Conservation (phyloP, 1,140 invertebrate species). For the Eulimnadia texana region DNA sequence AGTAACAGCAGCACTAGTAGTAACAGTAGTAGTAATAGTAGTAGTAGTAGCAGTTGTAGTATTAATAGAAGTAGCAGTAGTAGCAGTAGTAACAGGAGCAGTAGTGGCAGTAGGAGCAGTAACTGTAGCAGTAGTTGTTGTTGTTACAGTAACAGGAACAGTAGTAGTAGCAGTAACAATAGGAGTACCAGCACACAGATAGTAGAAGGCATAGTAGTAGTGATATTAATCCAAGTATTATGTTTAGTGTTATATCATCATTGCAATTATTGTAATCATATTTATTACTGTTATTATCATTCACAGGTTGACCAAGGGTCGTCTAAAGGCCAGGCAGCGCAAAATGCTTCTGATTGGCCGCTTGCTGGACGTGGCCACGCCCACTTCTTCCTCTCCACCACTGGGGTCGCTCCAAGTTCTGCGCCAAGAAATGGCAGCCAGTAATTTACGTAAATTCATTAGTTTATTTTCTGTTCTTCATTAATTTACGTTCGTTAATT, state of each 20-base stretch:
- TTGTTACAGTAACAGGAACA: too few relatives aligned
- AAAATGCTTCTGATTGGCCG: slow-evolving; percentile 91
- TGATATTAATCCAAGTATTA: too few relatives aligned
- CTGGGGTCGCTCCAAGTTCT: slow-evolving; percentile 8
- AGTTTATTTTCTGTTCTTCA: not conserved
- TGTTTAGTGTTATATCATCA: slow-evolving; percentile 5
- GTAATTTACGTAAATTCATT: slow-evolving; percentile 5
- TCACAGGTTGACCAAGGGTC: slow-evolving; percentile 60
- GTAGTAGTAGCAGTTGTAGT: too few relatives aligned
- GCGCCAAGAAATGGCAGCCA: slow-evolving; percentile 12
- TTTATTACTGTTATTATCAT: slow-evolving; percentile 15
- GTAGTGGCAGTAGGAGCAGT: too few relatives aligned
- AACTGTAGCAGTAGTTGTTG: too few relatives aligned
- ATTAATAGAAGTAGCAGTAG: too few relatives aligned
- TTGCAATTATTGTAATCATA: slow-evolving; percentile 13
- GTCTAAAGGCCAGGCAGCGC: slow-evolving; percentile 84
- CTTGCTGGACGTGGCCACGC: slow-evolving; percentile 56
- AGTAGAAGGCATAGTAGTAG: too few relatives aligned
- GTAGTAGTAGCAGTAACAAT: too few relatives aligned
- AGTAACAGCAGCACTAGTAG: too few relatives aligned
- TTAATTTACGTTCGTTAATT: not conserved
- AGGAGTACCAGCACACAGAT: too few relatives aligned
- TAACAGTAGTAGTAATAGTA: too few relatives aligned
- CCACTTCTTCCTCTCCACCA: not conserved
- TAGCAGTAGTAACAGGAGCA: too few relatives aligned